Conservation (phyloP, 2,888 invertebrate species). For the Noctuana brunneofusca region DNA sequence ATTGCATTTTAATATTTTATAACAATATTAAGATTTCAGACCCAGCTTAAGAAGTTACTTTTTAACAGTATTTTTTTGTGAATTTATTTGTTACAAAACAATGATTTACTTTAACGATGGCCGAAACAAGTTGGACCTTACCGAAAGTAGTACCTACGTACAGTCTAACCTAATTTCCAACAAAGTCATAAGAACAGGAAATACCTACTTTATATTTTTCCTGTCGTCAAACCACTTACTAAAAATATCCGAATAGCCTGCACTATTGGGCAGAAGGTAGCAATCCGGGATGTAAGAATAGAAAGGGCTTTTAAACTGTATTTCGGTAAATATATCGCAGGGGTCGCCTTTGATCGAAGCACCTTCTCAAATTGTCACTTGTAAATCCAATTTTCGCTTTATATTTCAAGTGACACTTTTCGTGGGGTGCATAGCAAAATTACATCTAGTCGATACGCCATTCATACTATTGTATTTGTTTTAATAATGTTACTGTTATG, state of each 20-base stretch:
- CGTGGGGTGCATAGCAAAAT: conserved; percentile 57
- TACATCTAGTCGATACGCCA: conserved; percentile 40
- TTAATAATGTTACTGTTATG: background rate
- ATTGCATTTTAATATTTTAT: background rate
- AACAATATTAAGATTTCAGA: background rate
- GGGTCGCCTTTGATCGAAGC: conserved; percentile 77
- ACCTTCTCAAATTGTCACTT: conserved; percentile 78
- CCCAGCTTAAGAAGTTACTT: too few relatives aligned
- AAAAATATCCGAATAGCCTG: conserved; percentile 34
- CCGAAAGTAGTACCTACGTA: too few relatives aligned
- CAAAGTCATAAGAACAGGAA: background rate
- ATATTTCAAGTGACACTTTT: conserved; percentile 72
- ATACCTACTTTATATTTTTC: conserved; percentile 2
- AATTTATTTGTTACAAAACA: too few relatives aligned
- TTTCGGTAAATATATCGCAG: conserved; percentile 71
- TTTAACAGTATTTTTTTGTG: too few relatives aligned
- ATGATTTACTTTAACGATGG: too few relatives aligned
- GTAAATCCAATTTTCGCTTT: conserved; percentile 81
- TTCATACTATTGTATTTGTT: conserved; percentile 32
- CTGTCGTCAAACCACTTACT: conserved; percentile 9
- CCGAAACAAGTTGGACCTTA: background rate
- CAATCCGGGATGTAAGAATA: conserved; percentile 49
- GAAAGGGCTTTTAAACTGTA: conserved; percentile 67
- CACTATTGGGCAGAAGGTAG: conserved; percentile 34
- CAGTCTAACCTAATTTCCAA: background rate